These are phyloP conservation scores for Patella caerulea DNA, from an alignment of 2,888 invertebrate genomes.

Conservation along the genomic window DNA sequence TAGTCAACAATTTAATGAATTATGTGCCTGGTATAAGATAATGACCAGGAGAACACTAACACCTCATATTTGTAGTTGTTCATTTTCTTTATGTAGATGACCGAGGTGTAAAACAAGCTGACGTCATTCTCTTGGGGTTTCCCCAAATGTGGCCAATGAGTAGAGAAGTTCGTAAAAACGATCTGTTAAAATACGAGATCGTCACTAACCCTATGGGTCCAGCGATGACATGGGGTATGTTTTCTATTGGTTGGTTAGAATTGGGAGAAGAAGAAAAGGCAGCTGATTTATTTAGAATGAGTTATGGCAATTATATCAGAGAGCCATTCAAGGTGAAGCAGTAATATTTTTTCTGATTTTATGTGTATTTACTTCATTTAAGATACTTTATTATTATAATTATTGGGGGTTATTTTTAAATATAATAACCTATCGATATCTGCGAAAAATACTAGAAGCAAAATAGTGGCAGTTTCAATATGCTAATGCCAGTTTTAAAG, in stretches of 20 bases:
- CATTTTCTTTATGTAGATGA: not conserved
- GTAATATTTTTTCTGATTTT: too few species aligned
- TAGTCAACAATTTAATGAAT: too few species aligned
- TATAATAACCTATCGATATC: too few species aligned
- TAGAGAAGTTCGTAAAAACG: constrained; percentile 50
- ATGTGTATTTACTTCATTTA: too few species aligned
- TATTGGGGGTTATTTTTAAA: too few species aligned
- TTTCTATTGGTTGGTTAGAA: constrained; percentile 67
- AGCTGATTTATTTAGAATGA: constrained; percentile 55
- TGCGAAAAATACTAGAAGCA: too few species aligned
- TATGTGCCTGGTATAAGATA: too few species aligned
- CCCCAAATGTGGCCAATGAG: constrained; percentile 60
- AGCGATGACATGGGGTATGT: constrained; percentile 72
- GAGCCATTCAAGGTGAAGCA: constrained; percentile 64
- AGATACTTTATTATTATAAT: too few species aligned
- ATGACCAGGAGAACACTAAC: too few species aligned
- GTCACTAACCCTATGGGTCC: constrained; percentile 50
- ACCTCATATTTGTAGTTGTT: too few species aligned
- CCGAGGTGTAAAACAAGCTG: constrained; percentile 58
- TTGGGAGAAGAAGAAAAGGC: constrained; percentile 58
- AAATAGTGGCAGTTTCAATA: too few species aligned
- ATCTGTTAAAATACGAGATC: constrained; percentile 62
- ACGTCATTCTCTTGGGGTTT: constrained; percentile 67
- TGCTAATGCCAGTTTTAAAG: too few species aligned
- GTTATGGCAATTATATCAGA: constrained; percentile 53